Base-by-base conservation (phyloP, 2,113 vertebrate genomes). In the Oryzias woworae region DNA sequence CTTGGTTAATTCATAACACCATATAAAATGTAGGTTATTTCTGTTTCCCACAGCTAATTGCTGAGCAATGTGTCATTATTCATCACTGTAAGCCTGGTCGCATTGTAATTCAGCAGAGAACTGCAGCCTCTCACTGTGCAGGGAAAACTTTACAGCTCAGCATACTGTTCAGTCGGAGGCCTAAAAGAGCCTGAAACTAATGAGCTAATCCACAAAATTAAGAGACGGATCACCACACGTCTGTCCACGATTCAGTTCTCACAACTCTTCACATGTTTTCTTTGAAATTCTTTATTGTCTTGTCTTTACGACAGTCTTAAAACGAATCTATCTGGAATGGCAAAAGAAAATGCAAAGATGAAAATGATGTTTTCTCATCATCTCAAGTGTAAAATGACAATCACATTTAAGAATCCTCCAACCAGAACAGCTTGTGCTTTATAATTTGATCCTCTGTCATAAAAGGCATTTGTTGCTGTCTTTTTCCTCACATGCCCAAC, bases 161-260 rank as follows among this genome's bases (percentile, higher is more conserved):
- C 36, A 36, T 36, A 13, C 36, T 36, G 36, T 36, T 36, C 8
- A 12, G 36, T 68, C 58, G 15, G 49, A 69, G 82, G 81, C 62
- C 69, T 75, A 8, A 44, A 58, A 55, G 51, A 59, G 45, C 41
- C 31, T n/a, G 41, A 51, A 47, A 64, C 48, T 78, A 52, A 75
- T 76, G 72, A 72, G 62, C 41, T 64, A 66, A 77, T 53, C 71
- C 20, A 57, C 51, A 66, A 41, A 79, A 58, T 65, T 64, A 68
- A 70, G 50, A 66, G 22, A 72, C 71, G 18, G n/a, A 15, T 24
- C 51, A 62, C 56, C 60, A 62, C 54, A 66, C 82, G 58, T 64
- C 47, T 14, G 47, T 28, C 26, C 20, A 20, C 20, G 20, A 20
- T 20, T 26, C 26, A 26, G 3, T 26, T 26, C 5, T 26, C 26